Evolutionary conservation across 2,888 invertebrate species (phyloP).

Genomic region (Eupelmus urozonus): DNA sequence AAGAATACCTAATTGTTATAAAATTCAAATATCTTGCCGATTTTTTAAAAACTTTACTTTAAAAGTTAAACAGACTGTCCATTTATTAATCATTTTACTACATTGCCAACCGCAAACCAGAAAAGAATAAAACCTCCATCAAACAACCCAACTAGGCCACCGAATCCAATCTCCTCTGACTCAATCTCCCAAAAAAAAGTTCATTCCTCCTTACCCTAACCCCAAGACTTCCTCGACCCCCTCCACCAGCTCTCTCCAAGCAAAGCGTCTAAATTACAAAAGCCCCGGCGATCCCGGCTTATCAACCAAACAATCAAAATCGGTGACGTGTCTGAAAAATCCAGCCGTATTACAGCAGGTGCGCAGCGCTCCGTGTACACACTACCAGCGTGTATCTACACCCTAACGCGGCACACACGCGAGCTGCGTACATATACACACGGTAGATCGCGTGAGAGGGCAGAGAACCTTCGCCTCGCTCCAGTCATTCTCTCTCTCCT

Average conservation of each 20-base stretch:
- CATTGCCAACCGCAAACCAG: no score
- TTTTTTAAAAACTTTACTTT: no score
- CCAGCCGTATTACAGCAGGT: slow-evolving; percentile 15
- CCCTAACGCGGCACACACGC: slow-evolving; percentile 6
- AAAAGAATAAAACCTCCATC: no score
- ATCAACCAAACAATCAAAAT: slow-evolving; percentile 10
- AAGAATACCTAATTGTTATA: no score
- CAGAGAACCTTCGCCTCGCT: slow-evolving; percentile 46
- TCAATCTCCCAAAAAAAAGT: no score
- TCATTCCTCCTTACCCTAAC: no score
- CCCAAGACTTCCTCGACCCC: no score
- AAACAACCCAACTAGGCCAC: no score
- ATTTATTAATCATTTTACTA: no score
- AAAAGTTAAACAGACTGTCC: no score
- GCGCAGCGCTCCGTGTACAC: slow-evolving; percentile 7
- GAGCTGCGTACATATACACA: not conserved
- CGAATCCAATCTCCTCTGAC: no score
- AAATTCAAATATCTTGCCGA: no score
- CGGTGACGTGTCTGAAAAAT: slow-evolving; percentile 3
- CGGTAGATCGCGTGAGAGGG: slow-evolving; percentile 53
- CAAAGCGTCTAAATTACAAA: not conserved
- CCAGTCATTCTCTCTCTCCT: not conserved
- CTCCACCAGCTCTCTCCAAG: not conserved
- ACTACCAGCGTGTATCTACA: not conserved
- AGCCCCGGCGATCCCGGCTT: not conserved